phyloP scores from a whole-genome alignment of 2,888 invertebrate species.

The Pharmacophagus antenor region DNA sequence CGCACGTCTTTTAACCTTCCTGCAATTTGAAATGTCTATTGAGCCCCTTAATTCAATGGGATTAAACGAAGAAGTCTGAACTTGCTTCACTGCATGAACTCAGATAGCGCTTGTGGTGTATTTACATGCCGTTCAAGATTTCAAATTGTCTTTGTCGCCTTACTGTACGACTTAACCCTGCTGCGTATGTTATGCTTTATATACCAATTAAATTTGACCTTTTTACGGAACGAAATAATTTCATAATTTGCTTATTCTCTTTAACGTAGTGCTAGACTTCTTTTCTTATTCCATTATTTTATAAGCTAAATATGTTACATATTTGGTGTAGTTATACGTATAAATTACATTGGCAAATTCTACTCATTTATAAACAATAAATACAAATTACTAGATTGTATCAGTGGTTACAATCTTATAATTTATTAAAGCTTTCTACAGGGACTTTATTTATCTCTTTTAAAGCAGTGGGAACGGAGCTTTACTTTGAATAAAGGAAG shows the following conservation, averaged over 20 bases:
- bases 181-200: conserved; percentile 4
- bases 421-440: not conserved
- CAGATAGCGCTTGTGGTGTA: not conserved
- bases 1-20: conserved; percentile 13
- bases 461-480: conserved; percentile 24
- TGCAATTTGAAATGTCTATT: conserved; percentile 23
- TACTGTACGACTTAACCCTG: not conserved
- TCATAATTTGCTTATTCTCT: not conserved
- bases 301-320: no score
- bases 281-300: no score
- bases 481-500: conserved; percentile 47
- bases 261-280: no score
- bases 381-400: no score
- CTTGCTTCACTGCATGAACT: not conserved
- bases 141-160: conserved; percentile 16
- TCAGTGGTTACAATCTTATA: no score
- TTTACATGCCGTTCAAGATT: conserved; percentile 6
- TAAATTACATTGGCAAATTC: no score
- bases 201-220: not conserved
- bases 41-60: conserved; percentile 24
- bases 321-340: no score
- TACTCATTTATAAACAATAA: no score
- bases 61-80: conserved; percentile 19
- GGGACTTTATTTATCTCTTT: not conserved
- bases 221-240: not conserved